A percentile compares a stretch with the other conserved stretches of the same genome.
Evolutionary conservation across 2,113 vertebrate species (phyloP).

Genomic region (Trematocara stigmaticum): DNA sequence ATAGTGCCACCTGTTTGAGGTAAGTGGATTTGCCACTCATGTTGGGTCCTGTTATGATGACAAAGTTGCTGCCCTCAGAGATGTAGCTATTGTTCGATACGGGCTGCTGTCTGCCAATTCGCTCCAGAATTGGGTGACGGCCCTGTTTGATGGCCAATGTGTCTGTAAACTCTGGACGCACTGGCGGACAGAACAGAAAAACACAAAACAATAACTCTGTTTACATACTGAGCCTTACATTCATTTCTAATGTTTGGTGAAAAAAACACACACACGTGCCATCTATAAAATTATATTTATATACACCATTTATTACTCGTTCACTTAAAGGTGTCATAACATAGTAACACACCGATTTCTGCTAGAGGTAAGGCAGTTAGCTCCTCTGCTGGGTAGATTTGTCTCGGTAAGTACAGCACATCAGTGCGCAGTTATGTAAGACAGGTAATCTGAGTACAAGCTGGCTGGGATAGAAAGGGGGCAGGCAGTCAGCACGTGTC

Average conservation of each 20-base stretch:
- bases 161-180: constrained; percentile 96
- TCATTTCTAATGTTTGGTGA: not conserved
- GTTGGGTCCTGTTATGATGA: constrained; percentile 93
- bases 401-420: constrained; percentile 34
- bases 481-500: constrained; percentile 52
- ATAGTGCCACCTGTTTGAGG: constrained; percentile 93
- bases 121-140: constrained; percentile 93
- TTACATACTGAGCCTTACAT: not conserved
- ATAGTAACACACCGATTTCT: not conserved
- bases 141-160: constrained; percentile 92
- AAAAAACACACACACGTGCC: not conserved
- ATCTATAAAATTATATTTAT: not conserved
- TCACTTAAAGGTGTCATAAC: not conserved
- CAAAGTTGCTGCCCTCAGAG: constrained; percentile 89
- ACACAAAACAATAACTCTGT: not conserved
- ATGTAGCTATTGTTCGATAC: constrained; percentile 89
- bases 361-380: not conserved
- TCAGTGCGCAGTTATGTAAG: constrained; percentile 54
- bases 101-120: constrained; percentile 83
- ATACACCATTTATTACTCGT: not conserved
- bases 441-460: constrained; percentile 56
- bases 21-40: constrained; percentile 99
- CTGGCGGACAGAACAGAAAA: constrained; percentile 61
- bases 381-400: constrained; percentile 19
- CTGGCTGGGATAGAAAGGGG: constrained; percentile 35